phyloP scores from a whole-genome alignment of 2,113 vertebrate genomes.

The Todiramphus chloris region DNA sequence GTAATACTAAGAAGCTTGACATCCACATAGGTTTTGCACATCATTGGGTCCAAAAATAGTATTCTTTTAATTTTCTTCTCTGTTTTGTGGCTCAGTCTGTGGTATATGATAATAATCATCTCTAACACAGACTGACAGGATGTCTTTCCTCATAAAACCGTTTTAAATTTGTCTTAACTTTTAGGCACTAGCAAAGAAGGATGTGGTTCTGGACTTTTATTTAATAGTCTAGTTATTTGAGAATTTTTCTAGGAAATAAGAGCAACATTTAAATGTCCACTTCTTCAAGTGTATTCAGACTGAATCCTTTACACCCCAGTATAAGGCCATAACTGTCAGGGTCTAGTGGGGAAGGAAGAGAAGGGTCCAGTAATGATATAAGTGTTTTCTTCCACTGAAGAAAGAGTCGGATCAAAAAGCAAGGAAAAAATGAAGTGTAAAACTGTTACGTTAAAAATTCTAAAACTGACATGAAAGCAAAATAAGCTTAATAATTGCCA shows the following conservation, averaged over 20 bases:
- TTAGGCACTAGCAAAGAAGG: background rate
- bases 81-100: background rate
- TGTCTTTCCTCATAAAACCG: background rate
- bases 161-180: background rate
- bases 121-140: background rate
- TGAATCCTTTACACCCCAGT: background rate
- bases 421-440: background rate
- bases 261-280: background rate
- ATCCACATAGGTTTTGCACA: background rate
- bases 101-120: background rate
- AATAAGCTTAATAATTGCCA: background rate
- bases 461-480: background rate
- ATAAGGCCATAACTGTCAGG: background rate
- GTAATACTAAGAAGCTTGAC: background rate
- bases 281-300: background rate
- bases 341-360: background rate
- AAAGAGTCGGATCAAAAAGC: background rate
- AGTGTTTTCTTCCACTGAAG: background rate
- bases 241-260: background rate
- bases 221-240: background rate
- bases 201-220: background rate
- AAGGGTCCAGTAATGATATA: background rate
- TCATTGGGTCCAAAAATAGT: background rate
- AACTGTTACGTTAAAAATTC: background rate
- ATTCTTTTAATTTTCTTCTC: background rate